phyloP scores from a whole-genome alignment of 35 echinoderm and acorn worm species.

The Anneissia japonica region DNA sequence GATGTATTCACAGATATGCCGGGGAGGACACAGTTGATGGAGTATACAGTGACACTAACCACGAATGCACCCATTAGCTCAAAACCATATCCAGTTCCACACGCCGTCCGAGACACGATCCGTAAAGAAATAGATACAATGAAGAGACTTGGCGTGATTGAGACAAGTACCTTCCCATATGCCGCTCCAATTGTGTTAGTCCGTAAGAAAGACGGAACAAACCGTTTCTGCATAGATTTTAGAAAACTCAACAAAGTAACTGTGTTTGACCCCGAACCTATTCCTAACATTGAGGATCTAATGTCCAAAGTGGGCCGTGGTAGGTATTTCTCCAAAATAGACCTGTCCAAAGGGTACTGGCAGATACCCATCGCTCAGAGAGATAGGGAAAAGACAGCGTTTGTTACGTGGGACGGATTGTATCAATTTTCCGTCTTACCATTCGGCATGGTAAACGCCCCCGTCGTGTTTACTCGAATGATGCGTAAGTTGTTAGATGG shows the following conservation, averaged over 20 bases:
- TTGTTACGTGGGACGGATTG: constrained; percentile 13
- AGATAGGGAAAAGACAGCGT: constrained; percentile 12
- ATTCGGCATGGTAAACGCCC: constrained; percentile 1
- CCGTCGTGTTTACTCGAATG: neutral
- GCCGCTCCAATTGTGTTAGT: constrained; percentile 37
- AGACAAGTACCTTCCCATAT: constrained; percentile 28
- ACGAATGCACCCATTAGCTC: neutral
- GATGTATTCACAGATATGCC: neutral
- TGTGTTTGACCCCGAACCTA: constrained; percentile 40
- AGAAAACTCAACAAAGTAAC: constrained; percentile 31
- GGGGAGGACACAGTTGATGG: neutral
- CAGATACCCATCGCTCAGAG: constrained; percentile 24
- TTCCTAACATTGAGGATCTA: constrained; percentile 41
- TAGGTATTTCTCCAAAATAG: constrained; percentile 33
- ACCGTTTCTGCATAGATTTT: constrained; percentile 47
- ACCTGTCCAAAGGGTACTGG: constrained; percentile 56
- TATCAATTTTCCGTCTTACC: constrained; percentile 44
- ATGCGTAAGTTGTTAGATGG: neutral
- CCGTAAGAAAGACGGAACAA: constrained; percentile 16
- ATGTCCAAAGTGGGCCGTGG: constrained; percentile 32
- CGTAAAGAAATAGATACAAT: constrained; percentile 25
- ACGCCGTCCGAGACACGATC: constrained; percentile 24
- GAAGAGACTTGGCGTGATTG: constrained; percentile 29
- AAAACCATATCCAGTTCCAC: neutral
- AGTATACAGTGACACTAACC: neutral